Evolutionary conservation across 2,888 invertebrate species (phyloP).

Genomic region (Drosophila ezoana): DNA sequence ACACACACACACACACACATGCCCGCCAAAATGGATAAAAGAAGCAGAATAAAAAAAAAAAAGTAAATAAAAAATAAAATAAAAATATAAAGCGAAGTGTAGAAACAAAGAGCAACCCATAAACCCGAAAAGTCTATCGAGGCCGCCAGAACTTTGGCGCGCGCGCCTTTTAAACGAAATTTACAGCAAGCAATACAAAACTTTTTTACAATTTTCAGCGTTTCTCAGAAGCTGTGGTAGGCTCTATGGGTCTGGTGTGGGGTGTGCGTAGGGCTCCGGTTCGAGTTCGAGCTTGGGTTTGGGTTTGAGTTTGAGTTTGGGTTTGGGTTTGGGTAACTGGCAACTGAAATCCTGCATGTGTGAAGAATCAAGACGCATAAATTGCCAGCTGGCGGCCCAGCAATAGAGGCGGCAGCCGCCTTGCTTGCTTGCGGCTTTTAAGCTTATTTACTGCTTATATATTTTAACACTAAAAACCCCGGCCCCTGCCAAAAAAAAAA

Average conservation of each 20-base stretch:
- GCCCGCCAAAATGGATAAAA: slow-evolving; percentile 37
- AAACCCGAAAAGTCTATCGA: slow-evolving; percentile 65
- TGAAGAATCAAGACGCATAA: slow-evolving; percentile 77
- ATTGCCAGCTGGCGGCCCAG: slow-evolving; percentile 60
- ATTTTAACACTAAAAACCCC: slow-evolving; percentile 64
- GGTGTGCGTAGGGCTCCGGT: background rate
- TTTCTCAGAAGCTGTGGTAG: slow-evolving; percentile 15
- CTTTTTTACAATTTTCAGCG: slow-evolving; percentile 40
- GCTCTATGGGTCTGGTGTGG: background rate
- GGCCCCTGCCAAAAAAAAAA: no score
- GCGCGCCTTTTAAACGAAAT: slow-evolving; percentile 71
- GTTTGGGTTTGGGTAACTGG: slow-evolving; percentile 4
- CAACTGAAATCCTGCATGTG: slow-evolving; percentile 61
- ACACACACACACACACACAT: slow-evolving; percentile 21
- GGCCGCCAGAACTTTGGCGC: slow-evolving; percentile 61
- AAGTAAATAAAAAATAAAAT: slow-evolving; percentile 14
- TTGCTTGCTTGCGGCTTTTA: slow-evolving; percentile 68
- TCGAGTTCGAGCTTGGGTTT: background rate
- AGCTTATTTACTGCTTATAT: slow-evolving; percentile 79
- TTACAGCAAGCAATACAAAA: slow-evolving; percentile 68
- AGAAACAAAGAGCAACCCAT: slow-evolving; percentile 61
- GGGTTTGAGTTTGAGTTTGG: slow-evolving; percentile 7
- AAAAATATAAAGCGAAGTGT: slow-evolving; percentile 25
- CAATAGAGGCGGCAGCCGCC: slow-evolving; percentile 12
- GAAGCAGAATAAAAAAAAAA: no score